Conservation (phyloP, 2,113 vertebrate species). For the Garra rufa region DNA sequence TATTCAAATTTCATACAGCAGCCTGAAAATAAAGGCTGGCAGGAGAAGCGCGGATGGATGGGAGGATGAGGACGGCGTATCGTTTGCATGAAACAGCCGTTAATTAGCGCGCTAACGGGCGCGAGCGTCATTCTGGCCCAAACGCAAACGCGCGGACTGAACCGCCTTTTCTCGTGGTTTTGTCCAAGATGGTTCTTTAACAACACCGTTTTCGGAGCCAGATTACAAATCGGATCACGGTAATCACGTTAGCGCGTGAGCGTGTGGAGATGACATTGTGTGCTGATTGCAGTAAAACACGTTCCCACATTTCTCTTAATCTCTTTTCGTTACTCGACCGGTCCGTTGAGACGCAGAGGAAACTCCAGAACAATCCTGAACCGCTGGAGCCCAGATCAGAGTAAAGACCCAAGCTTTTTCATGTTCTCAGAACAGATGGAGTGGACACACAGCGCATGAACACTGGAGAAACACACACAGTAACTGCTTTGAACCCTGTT, state of each 20-base stretch:
- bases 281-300: not conserved
- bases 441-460: too few species aligned
- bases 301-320: not conserved
- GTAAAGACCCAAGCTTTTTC: not conserved
- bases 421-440: not conserved
- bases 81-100: not conserved
- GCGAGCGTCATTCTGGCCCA: not conserved
- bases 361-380: not conserved
- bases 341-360: not conserved
- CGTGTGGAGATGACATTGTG: not conserved
- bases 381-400: not conserved
- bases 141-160: not conserved
- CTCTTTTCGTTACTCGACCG: not conserved
- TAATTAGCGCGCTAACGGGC: not conserved
- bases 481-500: too few species aligned
- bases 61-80: not conserved
- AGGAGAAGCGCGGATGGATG: slow-evolving; percentile 35
- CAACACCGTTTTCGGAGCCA: not conserved
- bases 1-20: slow-evolving; percentile 49
- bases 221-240: not conserved
- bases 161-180: not conserved
- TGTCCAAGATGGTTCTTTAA: not conserved
- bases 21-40: slow-evolving; percentile 46
- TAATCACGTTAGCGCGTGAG: not conserved
- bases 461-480: too few species aligned